Base-by-base conservation (phyloP, 2,113 vertebrate species). In the Galeopterus variegatus region DNA sequence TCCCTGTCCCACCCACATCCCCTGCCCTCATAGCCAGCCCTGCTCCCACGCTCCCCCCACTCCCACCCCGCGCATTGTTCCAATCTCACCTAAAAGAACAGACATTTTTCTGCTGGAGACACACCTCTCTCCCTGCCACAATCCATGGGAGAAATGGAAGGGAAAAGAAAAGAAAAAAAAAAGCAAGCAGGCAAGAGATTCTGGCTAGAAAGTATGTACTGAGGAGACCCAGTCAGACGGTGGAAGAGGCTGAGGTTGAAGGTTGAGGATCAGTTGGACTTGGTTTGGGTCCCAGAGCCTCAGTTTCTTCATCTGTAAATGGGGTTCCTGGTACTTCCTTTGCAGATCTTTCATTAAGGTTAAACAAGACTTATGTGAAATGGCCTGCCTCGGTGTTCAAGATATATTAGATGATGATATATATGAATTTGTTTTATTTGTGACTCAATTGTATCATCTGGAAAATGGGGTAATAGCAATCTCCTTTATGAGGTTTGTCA, bases 111-210 rank as follows among this genome's bases (percentile, higher is more conserved):
- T 90, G 84, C 17, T 6, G 48, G 31, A 14, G 33, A 36, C 67
- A 48, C 41, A 45, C 67, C 84, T 70, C 26, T 76, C 52, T 15
- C 50, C 28, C 41, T 15, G 36, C 76, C 7, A 23, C 48, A 36
- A 5, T 3, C 36, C 36, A 0, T 7, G 8, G 50, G 26, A 23
- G 19, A 19, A 8, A 15, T 8, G 3, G 3, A 54, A 8, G 14
- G 1, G 26, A 31, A 56, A 5, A 8, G 28, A 48, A 23, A 11
- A 31, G 45, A 3, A 54, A 31, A 52, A 3, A 54, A 18, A 33
- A 36, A 45, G n/a, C 54, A 54, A 6, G 36, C 33, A 69, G 5
- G 48, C 33, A 41, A 48, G 50, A 60, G 12, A 24, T 36, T 50
- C 5, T 5, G 56, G 17, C 13, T 36, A 17, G 54, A 62, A 23